Percentiles rank a stretch among this genome's conserved stretches.
Conservation (phyloP, 1,140 invertebrate genomes). For the Platyscapa corneri region DNA sequence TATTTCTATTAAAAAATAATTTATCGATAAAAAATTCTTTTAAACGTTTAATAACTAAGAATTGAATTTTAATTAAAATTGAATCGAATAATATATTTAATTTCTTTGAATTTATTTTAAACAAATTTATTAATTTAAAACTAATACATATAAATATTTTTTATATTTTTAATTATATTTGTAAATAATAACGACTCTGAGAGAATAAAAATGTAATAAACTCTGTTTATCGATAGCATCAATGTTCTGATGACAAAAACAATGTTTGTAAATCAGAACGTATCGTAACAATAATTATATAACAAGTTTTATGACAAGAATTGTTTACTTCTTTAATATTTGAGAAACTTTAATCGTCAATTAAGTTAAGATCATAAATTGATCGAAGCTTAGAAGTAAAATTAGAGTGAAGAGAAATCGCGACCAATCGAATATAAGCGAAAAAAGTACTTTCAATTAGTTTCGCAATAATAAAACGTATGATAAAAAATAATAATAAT, state of each 20-base stretch:
- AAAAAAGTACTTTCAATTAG: background rate
- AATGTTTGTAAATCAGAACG: conserved; percentile 16
- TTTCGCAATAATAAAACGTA: background rate
- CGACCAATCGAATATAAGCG: background rate
- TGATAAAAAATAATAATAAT: background rate
- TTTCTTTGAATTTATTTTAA: too few species aligned
- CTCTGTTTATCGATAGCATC: background rate
- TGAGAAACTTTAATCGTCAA: background rate
- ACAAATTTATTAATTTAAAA: too few species aligned
- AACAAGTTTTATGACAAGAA: background rate
- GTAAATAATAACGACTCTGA: background rate
- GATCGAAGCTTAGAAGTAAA: background rate
- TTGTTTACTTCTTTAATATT: background rate
- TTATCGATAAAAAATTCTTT: too few species aligned
- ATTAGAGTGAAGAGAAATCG: background rate
- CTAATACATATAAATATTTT: too few species aligned
- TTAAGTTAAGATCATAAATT: background rate
- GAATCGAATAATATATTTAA: too few species aligned
- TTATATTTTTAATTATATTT: background rate
- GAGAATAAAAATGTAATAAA: background rate
- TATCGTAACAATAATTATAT: background rate
- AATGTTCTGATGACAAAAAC: background rate
- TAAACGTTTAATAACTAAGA: too few species aligned
- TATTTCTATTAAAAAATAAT: too few species aligned
- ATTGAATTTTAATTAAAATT: too few species aligned